Percentiles rank a stretch among this genome's conserved stretches.
Evolutionary conservation across 2,797 vertebrate genomes (phyloP).

Genomic region (Artibeus lituratus): DNA sequence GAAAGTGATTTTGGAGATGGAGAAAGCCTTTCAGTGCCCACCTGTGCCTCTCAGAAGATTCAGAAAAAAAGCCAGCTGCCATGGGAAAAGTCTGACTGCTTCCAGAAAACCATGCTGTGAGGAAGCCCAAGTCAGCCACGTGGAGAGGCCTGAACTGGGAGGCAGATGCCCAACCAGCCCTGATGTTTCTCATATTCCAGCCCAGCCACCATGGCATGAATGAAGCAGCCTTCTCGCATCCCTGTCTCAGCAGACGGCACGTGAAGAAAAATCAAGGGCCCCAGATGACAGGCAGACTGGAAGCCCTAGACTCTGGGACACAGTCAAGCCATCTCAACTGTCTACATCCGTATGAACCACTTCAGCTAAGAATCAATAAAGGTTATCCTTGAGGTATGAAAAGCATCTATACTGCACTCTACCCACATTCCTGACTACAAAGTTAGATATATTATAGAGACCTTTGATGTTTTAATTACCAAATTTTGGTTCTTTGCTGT

Average conservation of each 20-base stretch:
- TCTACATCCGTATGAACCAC: background rate
- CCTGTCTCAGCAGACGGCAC: background rate
- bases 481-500: background rate
- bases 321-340: background rate
- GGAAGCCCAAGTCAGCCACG: background rate
- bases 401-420: accelerated
- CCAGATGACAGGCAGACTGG: accelerated
- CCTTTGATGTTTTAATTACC: background rate
- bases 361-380: background rate
- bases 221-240: background rate
- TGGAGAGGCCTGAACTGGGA: background rate
- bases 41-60: background rate
- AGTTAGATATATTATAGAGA: background rate
- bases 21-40: background rate
- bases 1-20: background rate
- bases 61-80: background rate
- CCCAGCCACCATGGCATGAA: background rate
- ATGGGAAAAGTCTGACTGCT: background rate
- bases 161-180: background rate
- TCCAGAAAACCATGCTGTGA: background rate
- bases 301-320: background rate
- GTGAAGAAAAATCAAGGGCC: background rate
- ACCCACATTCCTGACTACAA: background rate
- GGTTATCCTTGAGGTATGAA: background rate
- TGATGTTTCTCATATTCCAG: background rate